Conservation (phyloP, 2,113 vertebrate genomes). For the Microtus richardsoni region DNA sequence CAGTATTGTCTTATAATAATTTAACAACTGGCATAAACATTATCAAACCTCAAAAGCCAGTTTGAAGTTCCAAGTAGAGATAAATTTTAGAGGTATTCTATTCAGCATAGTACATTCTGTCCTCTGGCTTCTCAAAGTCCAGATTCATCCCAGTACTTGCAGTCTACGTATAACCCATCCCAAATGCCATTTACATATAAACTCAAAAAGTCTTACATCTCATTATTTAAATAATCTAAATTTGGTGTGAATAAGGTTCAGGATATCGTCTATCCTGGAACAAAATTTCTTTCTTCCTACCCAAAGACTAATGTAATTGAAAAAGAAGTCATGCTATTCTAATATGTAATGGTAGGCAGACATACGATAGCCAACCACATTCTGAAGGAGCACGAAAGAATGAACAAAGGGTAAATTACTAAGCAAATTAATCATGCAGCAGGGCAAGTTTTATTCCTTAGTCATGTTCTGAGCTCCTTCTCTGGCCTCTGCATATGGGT, state of each 20-base stretch:
- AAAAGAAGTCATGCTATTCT: conserved; percentile 15
- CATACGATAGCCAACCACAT: not conserved
- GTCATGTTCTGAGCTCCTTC: not conserved
- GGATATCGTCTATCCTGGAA: not conserved
- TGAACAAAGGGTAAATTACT: conserved; percentile 4
- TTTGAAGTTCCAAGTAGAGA: conserved; percentile 6
- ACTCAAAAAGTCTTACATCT: conserved; percentile 19
- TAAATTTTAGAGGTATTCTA: conserved; percentile 10
- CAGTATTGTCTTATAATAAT: conserved; percentile 18
- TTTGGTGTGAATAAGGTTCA: not conserved
- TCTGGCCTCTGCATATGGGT: not conserved
- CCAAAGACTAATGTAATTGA: not conserved
- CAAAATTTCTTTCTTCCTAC: not conserved
- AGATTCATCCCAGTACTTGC: not conserved
- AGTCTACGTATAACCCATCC: not conserved
- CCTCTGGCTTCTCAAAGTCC: conserved; percentile 14
- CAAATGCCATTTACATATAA: conserved; percentile 34
- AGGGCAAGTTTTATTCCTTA: conserved; percentile 28
- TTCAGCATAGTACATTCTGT: not conserved
- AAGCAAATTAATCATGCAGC: not conserved
- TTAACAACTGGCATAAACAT: conserved; percentile 9
- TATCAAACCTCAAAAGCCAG: conserved; percentile 17
- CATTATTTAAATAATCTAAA: not conserved
- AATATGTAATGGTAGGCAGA: not conserved
- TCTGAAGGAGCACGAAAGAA: conserved; percentile 39